Evolutionary conservation across 2,888 invertebrate species (phyloP).

Genomic region (Cheilosia soror): DNA sequence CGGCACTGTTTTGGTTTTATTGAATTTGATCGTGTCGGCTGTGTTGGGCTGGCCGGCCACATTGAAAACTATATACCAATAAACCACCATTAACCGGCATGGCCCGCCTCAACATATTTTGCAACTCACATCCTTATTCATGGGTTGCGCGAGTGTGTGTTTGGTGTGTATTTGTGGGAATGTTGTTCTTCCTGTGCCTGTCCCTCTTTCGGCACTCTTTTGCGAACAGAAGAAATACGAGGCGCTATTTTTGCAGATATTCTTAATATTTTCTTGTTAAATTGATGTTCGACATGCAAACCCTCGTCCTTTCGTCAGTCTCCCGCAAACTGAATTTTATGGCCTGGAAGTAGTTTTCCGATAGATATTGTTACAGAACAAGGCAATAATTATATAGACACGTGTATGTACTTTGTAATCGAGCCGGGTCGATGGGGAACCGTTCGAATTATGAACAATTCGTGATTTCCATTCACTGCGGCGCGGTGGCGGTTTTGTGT

Average conservation of each 20-base stretch:
- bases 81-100: slow-evolving; percentile 39
- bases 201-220: slow-evolving; percentile 34
- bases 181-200: slow-evolving; percentile 39
- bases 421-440: slow-evolving; percentile 26
- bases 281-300: slow-evolving; percentile 73
- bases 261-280: slow-evolving; percentile 52
- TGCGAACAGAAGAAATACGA: slow-evolving; percentile 62
- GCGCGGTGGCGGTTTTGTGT: background rate
- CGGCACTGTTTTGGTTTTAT: slow-evolving; percentile 35
- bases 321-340: slow-evolving; percentile 44
- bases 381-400: slow-evolving; percentile 62
- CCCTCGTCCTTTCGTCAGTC: slow-evolving; percentile 34
- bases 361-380: slow-evolving; percentile 60
- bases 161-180: slow-evolving; percentile 28
- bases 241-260: slow-evolving; percentile 58
- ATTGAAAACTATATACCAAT: slow-evolving; percentile 31
- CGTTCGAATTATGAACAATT: slow-evolving; percentile 70
- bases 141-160: background rate
- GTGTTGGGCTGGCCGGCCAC: slow-evolving; percentile 32
- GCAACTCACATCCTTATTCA: slow-evolving; percentile 25
- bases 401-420: slow-evolving; percentile 39
- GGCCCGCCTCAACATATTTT: slow-evolving; percentile 45
- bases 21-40: slow-evolving; percentile 57
- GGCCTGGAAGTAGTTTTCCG: slow-evolving; percentile 51
- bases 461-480: slow-evolving; percentile 58